A percentile compares a stretch with the other conserved stretches of the same genome.
Conservation (phyloP, 2,113 vertebrate genomes). For the Stegostoma tigrinum region DNA sequence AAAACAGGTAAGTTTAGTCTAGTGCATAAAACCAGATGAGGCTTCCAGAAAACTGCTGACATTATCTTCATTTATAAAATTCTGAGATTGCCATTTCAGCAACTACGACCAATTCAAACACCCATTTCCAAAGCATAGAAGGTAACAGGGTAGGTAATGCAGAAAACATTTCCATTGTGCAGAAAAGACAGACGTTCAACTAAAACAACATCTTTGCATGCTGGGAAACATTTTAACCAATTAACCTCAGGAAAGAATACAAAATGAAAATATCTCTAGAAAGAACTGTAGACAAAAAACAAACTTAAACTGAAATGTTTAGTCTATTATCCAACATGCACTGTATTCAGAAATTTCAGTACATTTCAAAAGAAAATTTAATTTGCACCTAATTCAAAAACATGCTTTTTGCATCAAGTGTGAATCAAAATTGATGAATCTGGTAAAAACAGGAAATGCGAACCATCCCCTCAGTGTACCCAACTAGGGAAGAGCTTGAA, state of each 20-base stretch:
- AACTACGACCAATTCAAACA: not conserved
- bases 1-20: not conserved
- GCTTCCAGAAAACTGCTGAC: not conserved
- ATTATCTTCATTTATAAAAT: not conserved
- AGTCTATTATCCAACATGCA: not conserved
- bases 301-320: not conserved
- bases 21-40: not conserved
- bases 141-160: not conserved
- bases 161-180: not conserved
- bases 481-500: not conserved
- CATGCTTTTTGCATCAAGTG: not conserved
- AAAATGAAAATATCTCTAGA: not conserved
- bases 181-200: not conserved
- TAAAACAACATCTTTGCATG: not conserved
- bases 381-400: not conserved
- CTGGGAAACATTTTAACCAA: not conserved
- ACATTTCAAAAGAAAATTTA: not conserved
- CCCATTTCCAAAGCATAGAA: not conserved
- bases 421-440: not conserved
- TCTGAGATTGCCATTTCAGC: not conserved
- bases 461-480: not conserved
- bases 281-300: not conserved
- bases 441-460: not conserved
- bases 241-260: not conserved
- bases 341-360: not conserved